Base-by-base conservation (phyloP, 2,113 vertebrate species). In the Cettia cetti region DNA sequence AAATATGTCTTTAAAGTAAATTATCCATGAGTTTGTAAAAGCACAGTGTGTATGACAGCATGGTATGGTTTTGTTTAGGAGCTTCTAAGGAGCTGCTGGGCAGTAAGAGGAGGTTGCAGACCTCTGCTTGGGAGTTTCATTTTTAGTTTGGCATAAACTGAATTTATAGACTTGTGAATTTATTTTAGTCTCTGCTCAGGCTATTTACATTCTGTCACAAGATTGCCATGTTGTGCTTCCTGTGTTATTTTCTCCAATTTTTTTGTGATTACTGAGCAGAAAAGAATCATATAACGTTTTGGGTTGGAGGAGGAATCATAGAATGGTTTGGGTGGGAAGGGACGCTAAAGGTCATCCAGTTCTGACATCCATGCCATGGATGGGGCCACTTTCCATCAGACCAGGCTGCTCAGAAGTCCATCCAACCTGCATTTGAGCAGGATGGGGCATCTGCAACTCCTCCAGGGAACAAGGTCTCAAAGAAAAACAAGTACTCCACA, bases 291-390 rank as follows among this genome's bases (percentile, higher is more conserved):
- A 14, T 27, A 44, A 19, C 12, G 17, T 39, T 56, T 42, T 80
- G 19, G 18, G 23, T 47, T 47, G 24, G 40, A 74, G n/a, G 35
- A 63, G 22, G 40, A 33, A 65, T 37, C 15, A 44, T 5, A 13
- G 27, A 60, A 39, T 19, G 27, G 27, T 21, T 68, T 61, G 30
- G 9, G n/a, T 61, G 12, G 45, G 53, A 68, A 53, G 21, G 17
- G 39, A 39, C 24, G 4, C 12, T n/a, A 26, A 53, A 68, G 30
- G 14, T 40, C 6, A 31, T 35, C 16, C 18, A 21, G 9, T 40
- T 53, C 39, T 24, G 30, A 17, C 0, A 0, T 27, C 16, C 45
- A 10, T 44, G 28, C 15, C 3, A 4, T 66, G 33, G 6, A 33
- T 3, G 19, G 33, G 44, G 33, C 15, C 7, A 16, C 9, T 13